phyloP scores from a whole-genome alignment of 1,140 invertebrate species.

The Tribolium madens region DNA sequence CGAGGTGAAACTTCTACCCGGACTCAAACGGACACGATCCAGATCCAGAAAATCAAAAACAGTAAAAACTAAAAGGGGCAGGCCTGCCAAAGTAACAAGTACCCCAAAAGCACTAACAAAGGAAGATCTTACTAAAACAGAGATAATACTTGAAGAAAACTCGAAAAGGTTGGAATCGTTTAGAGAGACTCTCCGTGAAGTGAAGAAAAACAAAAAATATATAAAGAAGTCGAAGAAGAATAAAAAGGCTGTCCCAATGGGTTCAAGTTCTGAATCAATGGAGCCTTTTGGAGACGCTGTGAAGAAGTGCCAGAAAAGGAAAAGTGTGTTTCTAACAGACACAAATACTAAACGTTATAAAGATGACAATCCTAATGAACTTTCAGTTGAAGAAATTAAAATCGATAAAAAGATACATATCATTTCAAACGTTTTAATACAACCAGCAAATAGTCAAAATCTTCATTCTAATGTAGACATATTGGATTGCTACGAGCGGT shows the following conservation, averaged over 20 bases:
- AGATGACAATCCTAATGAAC: too few species aligned
- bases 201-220: neutral
- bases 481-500: too few species aligned
- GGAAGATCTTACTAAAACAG: neutral
- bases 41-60: neutral
- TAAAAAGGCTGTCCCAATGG: neutral
- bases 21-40: neutral
- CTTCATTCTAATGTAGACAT: too few species aligned
- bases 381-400: too few species aligned
- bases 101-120: neutral
- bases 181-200: neutral
- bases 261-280: neutral
- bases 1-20: neutral
- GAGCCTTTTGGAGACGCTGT: neutral
- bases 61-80: neutral
- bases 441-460: too few species aligned
- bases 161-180: neutral
- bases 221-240: neutral
- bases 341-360: too few species aligned
- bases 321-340: neutral
- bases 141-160: neutral
- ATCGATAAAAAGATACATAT: too few species aligned
- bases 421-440: too few species aligned
- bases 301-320: neutral
- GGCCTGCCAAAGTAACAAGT: too few species aligned